Percentiles rank a stretch among this genome's conserved stretches.
These are phyloP conservation scores for Phallusia fumigata DNA, from an alignment of 23 tunicate species.

Conservation along the genomic window DNA sequence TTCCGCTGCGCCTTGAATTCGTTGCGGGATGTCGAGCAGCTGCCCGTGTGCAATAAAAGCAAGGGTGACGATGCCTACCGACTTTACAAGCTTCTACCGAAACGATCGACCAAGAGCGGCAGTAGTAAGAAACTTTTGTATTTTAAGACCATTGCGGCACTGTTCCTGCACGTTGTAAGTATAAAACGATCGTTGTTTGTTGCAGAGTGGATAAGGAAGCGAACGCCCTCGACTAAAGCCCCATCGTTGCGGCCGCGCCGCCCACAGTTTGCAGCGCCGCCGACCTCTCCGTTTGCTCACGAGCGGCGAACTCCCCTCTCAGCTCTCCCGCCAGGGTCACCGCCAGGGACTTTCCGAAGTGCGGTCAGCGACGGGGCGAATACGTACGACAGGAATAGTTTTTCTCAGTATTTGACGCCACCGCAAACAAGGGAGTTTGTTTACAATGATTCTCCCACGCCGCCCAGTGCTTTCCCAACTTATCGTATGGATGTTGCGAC, in stretches of 20 bases:
- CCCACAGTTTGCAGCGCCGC: not conserved
- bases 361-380: not conserved
- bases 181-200: not conserved
- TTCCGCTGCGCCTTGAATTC: constrained; percentile 94
- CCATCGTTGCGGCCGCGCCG: not conserved
- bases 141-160: not conserved
- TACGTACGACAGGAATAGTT: not conserved
- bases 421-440: not conserved
- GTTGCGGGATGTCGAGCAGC: constrained; percentile 54
- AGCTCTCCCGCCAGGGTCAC: not conserved
- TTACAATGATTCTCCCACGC: not conserved
- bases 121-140: constrained; percentile 7
- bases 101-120: constrained; percentile 15
- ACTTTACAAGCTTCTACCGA: constrained; percentile 62
- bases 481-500: not conserved
- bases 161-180: too few species aligned
- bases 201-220: not conserved
- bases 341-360: not conserved
- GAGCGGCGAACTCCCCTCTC: not conserved
- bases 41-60: constrained; percentile 43
- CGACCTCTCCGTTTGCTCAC: not conserved
- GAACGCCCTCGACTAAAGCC: constrained; percentile 2
- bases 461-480: too few species aligned
- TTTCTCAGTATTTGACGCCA: not conserved
- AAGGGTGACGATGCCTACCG: constrained; percentile 93